phyloP scores from a whole-genome alignment of 2,888 invertebrate genomes.

The Pristionchus fissidentatus region DNA sequence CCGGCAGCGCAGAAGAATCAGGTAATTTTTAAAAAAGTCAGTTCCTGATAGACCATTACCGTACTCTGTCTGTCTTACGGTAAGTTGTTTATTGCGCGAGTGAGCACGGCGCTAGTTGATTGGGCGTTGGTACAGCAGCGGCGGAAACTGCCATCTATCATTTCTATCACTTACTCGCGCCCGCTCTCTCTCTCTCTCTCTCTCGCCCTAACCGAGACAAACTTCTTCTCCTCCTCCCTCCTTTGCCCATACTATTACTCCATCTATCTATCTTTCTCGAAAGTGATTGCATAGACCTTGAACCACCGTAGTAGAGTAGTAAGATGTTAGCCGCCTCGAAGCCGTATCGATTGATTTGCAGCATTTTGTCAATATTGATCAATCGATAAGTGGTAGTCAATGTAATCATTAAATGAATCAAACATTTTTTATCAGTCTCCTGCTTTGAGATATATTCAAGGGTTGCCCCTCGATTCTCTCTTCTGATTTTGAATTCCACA shows the following conservation, averaged over 20 bases:
- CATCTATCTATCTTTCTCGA: slow-evolving; percentile 51
- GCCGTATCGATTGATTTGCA: too few species aligned
- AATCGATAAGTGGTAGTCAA: too few species aligned
- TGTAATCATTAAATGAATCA: too few species aligned
- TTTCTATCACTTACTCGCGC: slow-evolving; percentile 51
- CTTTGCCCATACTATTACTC: slow-evolving; percentile 48
- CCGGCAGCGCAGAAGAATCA: not conserved
- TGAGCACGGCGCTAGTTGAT: too few species aligned
- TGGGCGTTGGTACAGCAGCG: too few species aligned
- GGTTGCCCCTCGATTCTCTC: too few species aligned
- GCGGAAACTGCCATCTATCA: slow-evolving; percentile 29
- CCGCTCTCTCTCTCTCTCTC: slow-evolving; percentile 39
- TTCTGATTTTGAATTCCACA: too few species aligned
- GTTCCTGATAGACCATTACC: not conserved
- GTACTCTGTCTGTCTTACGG: not conserved
- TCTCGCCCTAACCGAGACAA: not conserved
- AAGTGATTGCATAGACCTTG: slow-evolving; percentile 36
- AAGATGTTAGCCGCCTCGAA: too few species aligned
- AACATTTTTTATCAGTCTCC: too few species aligned
- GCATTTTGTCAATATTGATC: not conserved
- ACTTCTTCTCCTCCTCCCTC: slow-evolving; percentile 5
- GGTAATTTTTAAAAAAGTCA: slow-evolving; percentile 14
- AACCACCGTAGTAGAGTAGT: not conserved
- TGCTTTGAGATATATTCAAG: too few species aligned
- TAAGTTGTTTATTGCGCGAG: slow-evolving; percentile 23